phyloP scores from a whole-genome alignment of 92 coral and sea anemone genomes.

The Pocillopora meandrina region DNA sequence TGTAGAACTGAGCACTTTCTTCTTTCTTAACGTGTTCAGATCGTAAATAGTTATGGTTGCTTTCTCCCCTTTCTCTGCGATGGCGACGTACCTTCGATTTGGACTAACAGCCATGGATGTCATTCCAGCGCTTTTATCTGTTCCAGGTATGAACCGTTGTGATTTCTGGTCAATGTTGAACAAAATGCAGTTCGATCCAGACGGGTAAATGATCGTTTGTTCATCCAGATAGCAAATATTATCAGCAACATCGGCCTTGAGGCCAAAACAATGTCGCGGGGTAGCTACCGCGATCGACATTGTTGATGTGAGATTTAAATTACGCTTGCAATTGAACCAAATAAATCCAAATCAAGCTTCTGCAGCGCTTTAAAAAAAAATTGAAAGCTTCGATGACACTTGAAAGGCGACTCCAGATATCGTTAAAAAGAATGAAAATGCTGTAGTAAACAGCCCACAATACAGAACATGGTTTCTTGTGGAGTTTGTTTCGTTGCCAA shows the following conservation, averaged over 20 bases:
- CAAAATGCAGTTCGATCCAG: constrained; percentile 97
- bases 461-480: constrained; percentile 25
- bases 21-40: constrained; percentile 93
- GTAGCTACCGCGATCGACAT: constrained; percentile 98
- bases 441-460: background rate
- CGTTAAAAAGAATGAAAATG: background rate
- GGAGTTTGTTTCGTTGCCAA: constrained; percentile 69
- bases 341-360: background rate
- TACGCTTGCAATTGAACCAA: background rate
- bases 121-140: constrained; percentile 97
- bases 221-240: constrained; percentile 98
- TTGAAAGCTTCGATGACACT: background rate
- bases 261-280: constrained; percentile 93
- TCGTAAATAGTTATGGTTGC: constrained; percentile 96
- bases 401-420: background rate
- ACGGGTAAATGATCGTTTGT: constrained; percentile 96
- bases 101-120: constrained; percentile 99
- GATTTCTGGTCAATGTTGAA: constrained; percentile 98
- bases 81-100: constrained; percentile 94
- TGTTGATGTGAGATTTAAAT: constrained; percentile 19
- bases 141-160: constrained; percentile 97
- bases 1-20: constrained; percentile 85
- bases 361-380: background rate
- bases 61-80: constrained; percentile 95
- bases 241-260: constrained; percentile 94